Evolutionary conservation across 2,113 vertebrate species (phyloP).

Genomic region (Hassar affinis): DNA sequence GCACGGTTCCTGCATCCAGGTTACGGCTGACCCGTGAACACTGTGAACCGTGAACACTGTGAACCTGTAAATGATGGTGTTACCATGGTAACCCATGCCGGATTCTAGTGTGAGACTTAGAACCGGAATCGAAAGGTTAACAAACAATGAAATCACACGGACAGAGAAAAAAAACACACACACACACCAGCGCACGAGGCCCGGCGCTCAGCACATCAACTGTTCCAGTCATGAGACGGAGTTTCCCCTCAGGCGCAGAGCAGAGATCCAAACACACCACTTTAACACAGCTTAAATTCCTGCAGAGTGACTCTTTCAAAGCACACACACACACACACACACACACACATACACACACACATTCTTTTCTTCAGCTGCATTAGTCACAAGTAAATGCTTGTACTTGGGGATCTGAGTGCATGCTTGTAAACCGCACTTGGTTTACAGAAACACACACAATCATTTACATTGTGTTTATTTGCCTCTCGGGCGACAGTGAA

Average conservation of each 20-base stretch:
- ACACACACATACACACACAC: not conserved
- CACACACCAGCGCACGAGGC: constrained; percentile 10
- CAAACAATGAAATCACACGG: not conserved
- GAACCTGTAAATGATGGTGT: not conserved
- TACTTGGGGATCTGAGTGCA: not conserved
- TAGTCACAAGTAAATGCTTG: constrained; percentile 15
- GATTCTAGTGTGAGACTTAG: not conserved
- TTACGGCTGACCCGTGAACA: not conserved
- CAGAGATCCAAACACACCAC: constrained; percentile 7
- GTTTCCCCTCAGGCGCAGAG: not conserved
- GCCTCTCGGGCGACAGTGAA: not conserved
- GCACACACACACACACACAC: constrained; percentile 11
- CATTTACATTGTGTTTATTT: not conserved
- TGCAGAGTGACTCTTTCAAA: not conserved
- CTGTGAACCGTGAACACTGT: not conserved
- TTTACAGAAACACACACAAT: not conserved
- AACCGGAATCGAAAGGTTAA: not conserved
- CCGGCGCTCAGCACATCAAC: not conserved
- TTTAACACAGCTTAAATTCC: constrained; percentile 12
- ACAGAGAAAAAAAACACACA: constrained; percentile 7
- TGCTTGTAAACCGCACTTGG: not conserved
- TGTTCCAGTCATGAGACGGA: constrained; percentile 19
- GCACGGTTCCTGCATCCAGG: not conserved
- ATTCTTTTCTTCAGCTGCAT: not conserved
- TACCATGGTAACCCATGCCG: not conserved